Evolutionary conservation across 2,888 invertebrate genomes (phyloP), one percentile per base, ranked within the genome.

Genomic region (Coleophora flavipennella): DNA sequence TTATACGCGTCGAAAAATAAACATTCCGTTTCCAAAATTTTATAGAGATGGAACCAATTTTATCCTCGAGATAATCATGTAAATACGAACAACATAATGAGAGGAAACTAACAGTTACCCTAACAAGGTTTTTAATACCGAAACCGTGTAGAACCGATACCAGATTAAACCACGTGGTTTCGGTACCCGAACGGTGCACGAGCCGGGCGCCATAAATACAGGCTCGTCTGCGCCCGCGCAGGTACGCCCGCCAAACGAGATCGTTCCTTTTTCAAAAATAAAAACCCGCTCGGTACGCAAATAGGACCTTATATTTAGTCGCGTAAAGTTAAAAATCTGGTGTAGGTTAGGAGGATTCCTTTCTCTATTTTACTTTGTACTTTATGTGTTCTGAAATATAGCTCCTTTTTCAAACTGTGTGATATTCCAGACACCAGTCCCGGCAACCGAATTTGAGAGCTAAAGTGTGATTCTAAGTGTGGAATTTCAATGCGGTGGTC

Each of bases 161-260:
- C 36, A 6, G 33, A 28, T 39, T 36, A 38, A 63, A 67, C 71
- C 78, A 77, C 78, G 78, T 78, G 77, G 68, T 68, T 58, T 65
- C 46, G 57, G 38, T 59, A 62, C 59, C 63, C 59, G 58, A 60
- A 60, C 63, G 60, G 64, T 66, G 65, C 61, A 62, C 65, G 64
- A 63, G 59, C 58, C 65, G 65, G 81, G 83, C 83, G 83, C 83
- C 83, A 80, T 84, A 84, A 84, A 83, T 83, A 84, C 80, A 76
- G 75, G 63, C 73, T 74, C 74, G 74, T 78, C 79, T 70, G 80
- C 78, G 75, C 73, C 57, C 55, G 74, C 80, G 77, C 81, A 83
- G 80, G 83, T 83, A 77, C 79, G 79, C 77, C 77, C 72, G 79
- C 76, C 81, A 83, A 83, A 81, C 81, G 67, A 83, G 81, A 81